These are phyloP conservation scores for Myoxocephalus aenaeus DNA, from an alignment of 2,797 vertebrate genomes.

Conservation along the genomic window DNA sequence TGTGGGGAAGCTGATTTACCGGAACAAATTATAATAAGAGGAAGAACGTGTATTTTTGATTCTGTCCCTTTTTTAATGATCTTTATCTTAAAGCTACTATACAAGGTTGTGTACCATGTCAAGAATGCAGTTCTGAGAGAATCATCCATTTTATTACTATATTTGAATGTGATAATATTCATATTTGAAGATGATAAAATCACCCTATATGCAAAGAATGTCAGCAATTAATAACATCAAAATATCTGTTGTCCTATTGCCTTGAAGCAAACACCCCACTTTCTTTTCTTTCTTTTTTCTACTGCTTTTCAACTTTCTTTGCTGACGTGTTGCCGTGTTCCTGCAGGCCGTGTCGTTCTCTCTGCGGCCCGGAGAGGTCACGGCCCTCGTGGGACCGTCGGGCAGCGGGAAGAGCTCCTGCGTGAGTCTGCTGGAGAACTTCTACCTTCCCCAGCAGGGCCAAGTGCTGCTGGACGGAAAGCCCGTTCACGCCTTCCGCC, in stretches of 20 bases:
- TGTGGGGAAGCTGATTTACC: no score
- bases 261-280: not conserved
- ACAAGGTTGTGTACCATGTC: not conserved
- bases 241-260: no score
- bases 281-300: not conserved
- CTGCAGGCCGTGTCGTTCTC: slow-evolving; percentile 92
- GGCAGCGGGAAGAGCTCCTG: slow-evolving; percentile 98
- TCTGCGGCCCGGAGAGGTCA: slow-evolving; percentile 91
- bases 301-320: no score
- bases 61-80: not conserved
- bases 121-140: not conserved
- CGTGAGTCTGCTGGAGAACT: slow-evolving; percentile 94
- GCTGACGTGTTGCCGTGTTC: not conserved
- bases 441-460: slow-evolving; percentile 91
- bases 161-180: not conserved
- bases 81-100: not conserved
- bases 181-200: not conserved
- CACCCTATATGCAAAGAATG: not conserved
- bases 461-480: slow-evolving; percentile 92
- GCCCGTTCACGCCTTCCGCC: slow-evolving; percentile 88
- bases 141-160: no score
- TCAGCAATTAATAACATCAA: not conserved
- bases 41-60: not conserved
- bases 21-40: no score
- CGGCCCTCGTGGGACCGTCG: slow-evolving; percentile 93